phyloP scores from a whole-genome alignment of 2,113 vertebrate species.

The Grus americana region DNA sequence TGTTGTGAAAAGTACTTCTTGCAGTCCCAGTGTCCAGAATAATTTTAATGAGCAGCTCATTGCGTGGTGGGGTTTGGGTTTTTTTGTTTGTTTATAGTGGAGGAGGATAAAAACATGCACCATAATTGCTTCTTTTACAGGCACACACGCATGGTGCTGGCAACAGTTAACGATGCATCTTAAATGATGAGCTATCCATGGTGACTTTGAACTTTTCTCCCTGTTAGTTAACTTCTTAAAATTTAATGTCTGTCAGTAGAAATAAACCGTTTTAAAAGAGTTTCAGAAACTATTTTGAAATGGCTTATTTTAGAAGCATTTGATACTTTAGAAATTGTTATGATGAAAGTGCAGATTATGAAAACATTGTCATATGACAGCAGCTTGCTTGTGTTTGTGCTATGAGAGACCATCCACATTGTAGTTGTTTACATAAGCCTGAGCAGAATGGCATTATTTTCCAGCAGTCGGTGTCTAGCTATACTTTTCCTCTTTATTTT shows the following conservation, averaged over 20 bases:
- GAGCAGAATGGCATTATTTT: not conserved
- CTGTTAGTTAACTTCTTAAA: not conserved
- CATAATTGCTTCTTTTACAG: not conserved
- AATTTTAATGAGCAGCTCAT: not conserved
- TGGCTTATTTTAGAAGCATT: not conserved
- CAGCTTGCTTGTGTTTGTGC: not conserved
- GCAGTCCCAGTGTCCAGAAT: not conserved
- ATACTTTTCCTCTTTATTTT: not conserved
- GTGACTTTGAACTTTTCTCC: not conserved
- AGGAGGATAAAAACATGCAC: not conserved
- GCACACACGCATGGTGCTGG: rapidly evolving
- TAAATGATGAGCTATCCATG: not conserved
- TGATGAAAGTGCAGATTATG: not conserved
- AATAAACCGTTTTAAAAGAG: not conserved
- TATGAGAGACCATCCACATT: not conserved
- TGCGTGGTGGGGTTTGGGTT: not conserved
- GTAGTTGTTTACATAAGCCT: not conserved
- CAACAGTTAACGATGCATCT: not conserved
- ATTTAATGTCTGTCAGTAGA: not conserved
- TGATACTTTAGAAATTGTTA: not conserved
- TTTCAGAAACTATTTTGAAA: not conserved
- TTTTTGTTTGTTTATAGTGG: not conserved
- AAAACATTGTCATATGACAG: not conserved
- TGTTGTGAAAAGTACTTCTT: not conserved
- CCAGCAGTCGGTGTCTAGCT: not conserved